Percentiles rank a stretch among this genome's conserved stretches.
These are phyloP conservation scores for Brachionichthys hirsutus DNA, from an alignment of 2,113 vertebrate genomes.

Conservation along the genomic window DNA sequence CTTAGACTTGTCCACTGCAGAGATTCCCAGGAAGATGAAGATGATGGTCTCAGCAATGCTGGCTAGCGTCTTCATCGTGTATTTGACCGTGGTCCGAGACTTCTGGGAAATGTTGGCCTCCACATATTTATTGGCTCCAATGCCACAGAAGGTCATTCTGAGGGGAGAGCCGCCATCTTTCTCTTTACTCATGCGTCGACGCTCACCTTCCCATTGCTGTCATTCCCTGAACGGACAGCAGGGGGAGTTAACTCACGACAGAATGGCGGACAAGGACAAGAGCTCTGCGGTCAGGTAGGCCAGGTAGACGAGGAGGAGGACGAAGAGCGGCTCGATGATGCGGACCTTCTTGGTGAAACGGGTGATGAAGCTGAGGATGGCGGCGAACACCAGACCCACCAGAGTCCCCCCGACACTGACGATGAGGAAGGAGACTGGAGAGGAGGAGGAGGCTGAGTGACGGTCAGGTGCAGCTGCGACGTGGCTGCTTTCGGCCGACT, in stretches of 20 bases:
- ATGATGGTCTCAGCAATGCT: slow-evolving; percentile 97
- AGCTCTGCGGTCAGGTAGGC: slow-evolving; percentile 96
- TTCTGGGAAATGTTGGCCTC: slow-evolving; percentile 99
- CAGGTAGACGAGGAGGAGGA: slow-evolving; percentile 94
- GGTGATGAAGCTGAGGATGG: slow-evolving; percentile 90
- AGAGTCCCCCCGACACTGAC: slow-evolving; percentile 93
- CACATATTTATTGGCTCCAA: slow-evolving; percentile 96
- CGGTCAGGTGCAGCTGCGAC: too few relatives aligned
- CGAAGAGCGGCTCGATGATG: slow-evolving; percentile 94
- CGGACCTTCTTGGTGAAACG: slow-evolving; percentile 96
- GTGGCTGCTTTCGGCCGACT: slow-evolving; percentile 57
- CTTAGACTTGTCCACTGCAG: slow-evolving; percentile 93
- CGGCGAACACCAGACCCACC: slow-evolving; percentile 92
- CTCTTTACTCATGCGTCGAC: too few relatives aligned
- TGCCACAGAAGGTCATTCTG: slow-evolving; percentile 94
- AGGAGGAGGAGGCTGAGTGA: background rate
- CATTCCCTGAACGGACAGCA: too few relatives aligned
- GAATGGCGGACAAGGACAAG: slow-evolving; percentile 91
- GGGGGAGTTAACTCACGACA: slow-evolving; percentile 86
- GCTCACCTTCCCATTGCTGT: too few relatives aligned
- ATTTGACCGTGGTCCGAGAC: slow-evolving; percentile 94
- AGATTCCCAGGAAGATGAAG: slow-evolving; percentile 97
- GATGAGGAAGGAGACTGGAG: slow-evolving; percentile 90
- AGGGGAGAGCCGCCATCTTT: background rate
- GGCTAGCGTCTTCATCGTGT: slow-evolving; percentile 97